phyloP scores from a whole-genome alignment of 2,113 vertebrate species.

The Pseudorasbora parva region DNA sequence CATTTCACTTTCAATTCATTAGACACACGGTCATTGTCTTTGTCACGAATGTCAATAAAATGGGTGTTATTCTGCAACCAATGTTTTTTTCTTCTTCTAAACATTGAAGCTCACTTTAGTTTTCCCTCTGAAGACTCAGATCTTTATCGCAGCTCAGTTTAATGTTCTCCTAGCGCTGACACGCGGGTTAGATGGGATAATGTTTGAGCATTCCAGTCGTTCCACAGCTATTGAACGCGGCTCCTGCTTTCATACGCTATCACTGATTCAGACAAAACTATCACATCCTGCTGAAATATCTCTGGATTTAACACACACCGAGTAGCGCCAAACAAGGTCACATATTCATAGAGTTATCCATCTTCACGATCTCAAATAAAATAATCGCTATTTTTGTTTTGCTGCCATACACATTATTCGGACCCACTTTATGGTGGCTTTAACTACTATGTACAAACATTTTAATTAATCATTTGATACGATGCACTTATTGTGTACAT shows the following conservation, averaged over 20 bases:
- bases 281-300: not conserved
- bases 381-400: not conserved
- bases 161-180: not conserved
- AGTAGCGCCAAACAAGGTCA: not conserved
- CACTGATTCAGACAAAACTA: not conserved
- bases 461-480: no score
- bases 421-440: no score
- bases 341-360: not conserved
- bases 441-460: no score
- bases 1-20: not conserved
- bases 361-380: not conserved
- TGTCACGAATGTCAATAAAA: not conserved
- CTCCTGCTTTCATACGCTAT: not conserved
- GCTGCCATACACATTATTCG: not conserved
- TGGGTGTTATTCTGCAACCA: not conserved
- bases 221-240: not conserved
- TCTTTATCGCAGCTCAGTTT: not conserved
- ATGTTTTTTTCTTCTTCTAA: no score
- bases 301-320: no score
- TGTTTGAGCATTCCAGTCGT: conserved; percentile 18
- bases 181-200: not conserved
- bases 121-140: not conserved
- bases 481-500: no score
- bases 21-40: not conserved
- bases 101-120: not conserved